A percentile compares a stretch with the other conserved stretches of the same genome.
Conservation (phyloP, 2,113 vertebrate genomes). For the Etheostoma spectabile region DNA sequence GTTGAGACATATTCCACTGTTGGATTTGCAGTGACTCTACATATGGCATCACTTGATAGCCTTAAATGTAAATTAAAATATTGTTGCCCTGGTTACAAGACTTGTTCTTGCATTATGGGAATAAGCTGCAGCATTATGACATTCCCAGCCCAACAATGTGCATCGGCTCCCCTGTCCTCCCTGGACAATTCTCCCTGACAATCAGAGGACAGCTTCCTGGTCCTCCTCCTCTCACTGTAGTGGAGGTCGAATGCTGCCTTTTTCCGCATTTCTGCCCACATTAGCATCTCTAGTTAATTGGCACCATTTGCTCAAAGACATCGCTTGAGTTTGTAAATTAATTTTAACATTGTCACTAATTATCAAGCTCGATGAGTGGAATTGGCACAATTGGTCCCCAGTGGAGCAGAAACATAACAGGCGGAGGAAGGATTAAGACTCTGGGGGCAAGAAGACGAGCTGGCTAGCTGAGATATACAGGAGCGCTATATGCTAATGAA, state of each 20-base stretch:
- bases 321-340: slow-evolving; percentile 81
- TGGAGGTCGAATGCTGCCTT: slow-evolving; percentile 68
- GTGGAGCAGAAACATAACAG: slow-evolving; percentile 75
- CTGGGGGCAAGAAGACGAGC: slow-evolving; percentile 55
- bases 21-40: slow-evolving; percentile 11
- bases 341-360: slow-evolving; percentile 83
- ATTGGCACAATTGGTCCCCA: slow-evolving; percentile 78
- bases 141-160: slow-evolving; percentile 39
- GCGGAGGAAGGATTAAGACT: slow-evolving; percentile 75
- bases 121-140: slow-evolving; percentile 53
- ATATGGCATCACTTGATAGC: slow-evolving; percentile 39
- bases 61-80: slow-evolving; percentile 52
- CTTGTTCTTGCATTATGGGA: slow-evolving; percentile 41
- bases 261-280: slow-evolving; percentile 76
- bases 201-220: slow-evolving; percentile 56
- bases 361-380: slow-evolving; percentile 83
- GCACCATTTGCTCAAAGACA: slow-evolving; percentile 80
- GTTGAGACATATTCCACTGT: slow-evolving; percentile 5
- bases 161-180: slow-evolving; percentile 39
- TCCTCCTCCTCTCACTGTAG: slow-evolving; percentile 62
- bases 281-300: slow-evolving; percentile 82
- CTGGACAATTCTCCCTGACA: slow-evolving; percentile 54
- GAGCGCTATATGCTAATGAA: slow-evolving; percentile 60
- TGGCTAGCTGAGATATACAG: slow-evolving; percentile 61
- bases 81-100: slow-evolving; percentile 35